Evolutionary conservation across 1,140 invertebrate genomes (phyloP), one percentile per base, ranked within the genome.

Genomic region (Eueides isabella): DNA sequence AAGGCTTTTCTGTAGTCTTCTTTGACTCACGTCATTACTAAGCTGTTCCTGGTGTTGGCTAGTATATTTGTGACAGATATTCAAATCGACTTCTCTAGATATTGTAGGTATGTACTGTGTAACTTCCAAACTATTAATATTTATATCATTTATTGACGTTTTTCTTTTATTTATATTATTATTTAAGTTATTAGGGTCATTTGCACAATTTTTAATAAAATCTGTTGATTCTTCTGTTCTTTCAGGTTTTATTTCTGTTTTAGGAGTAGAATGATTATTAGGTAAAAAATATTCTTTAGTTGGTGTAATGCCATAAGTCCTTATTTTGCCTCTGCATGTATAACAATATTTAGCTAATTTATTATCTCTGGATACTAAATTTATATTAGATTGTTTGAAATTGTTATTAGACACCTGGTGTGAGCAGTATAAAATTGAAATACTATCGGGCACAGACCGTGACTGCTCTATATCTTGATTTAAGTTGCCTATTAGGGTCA

Each of bases 261-360:
- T 91, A 48, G 93, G 93, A 77, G 93, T 93, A 5, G 93, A 93
- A 86, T 93, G 89, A 76, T 84, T 80, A 67, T 83, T 84, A 61
- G 92, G 92, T 69, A 80, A 55, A 79, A 93, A 91, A 67, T 61
- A 79, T 61, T 80, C 64, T 65, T 72, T 82, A 30, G 76, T 75
- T 48, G 86, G 83, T 74, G 83, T 90, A 19, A 92, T 74, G 74
- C 91, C 86, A 84, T 92, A 92, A 81, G 87, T 91, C 82, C 91
- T 86, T 83, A 91, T 89, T 81, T 93, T 92, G 30, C 87, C 90
- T 76, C 83, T 87, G 79, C 91, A 93, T 16, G 86, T 87, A 29
- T 89, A 86, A 70, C 91, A 92, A 77, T 90, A 85, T 74, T 85
- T 89, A 62, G 87, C 84, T 23, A 73, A 71, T 79, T 79, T 85